phyloP scores from a whole-genome alignment of 2,113 vertebrate genomes.

The Sterrhoptilus dennistouni region DNA sequence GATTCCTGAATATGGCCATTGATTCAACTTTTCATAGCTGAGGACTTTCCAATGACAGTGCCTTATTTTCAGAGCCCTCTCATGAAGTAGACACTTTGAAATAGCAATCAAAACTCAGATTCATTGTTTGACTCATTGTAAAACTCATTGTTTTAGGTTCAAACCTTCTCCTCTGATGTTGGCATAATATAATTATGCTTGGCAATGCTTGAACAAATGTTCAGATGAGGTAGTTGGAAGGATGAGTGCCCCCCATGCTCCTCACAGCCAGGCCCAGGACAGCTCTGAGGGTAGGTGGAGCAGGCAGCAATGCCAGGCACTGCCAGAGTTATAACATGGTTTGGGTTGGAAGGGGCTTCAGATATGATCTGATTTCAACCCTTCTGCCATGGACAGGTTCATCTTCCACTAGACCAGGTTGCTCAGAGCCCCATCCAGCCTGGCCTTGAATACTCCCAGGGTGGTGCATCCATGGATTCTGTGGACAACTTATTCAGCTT shows the following conservation, averaged over 20 bases:
- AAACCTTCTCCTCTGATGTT: rapidly evolving
- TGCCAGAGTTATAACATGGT: background rate
- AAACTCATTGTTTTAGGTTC: background rate
- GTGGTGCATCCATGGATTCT: background rate
- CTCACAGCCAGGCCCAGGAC: background rate
- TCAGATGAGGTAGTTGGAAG: background rate
- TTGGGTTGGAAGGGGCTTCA: background rate
- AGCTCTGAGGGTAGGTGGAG: rapidly evolving
- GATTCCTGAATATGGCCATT: background rate
- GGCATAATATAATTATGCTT: background rate
- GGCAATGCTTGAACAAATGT: background rate
- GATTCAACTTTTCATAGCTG: background rate
- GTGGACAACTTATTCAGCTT: background rate
- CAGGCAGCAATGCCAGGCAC: no score
- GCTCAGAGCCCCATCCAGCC: background rate
- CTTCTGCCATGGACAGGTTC: background rate
- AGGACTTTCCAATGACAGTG: background rate
- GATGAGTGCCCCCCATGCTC: rapidly evolving
- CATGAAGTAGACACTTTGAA: background rate
- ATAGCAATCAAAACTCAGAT: background rate
- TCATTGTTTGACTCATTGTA: background rate
- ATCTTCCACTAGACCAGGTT: background rate
- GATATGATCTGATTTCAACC: background rate
- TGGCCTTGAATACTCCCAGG: background rate
- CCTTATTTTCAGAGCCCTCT: background rate